Evolutionary conservation across 2,113 vertebrate species (phyloP), one percentile per base, ranked within the genome.

Genomic region (Steatornis caripensis): DNA sequence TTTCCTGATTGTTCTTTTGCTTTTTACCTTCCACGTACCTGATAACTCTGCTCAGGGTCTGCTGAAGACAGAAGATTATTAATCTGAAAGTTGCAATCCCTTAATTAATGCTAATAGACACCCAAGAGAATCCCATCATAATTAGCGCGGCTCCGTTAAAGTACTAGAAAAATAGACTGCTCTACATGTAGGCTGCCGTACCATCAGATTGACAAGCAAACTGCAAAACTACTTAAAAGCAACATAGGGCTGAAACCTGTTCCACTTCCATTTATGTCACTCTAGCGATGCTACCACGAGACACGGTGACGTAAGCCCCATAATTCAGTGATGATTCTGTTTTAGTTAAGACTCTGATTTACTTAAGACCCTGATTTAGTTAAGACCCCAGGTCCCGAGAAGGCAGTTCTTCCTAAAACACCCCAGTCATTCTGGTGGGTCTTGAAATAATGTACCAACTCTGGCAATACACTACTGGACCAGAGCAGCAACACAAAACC

Each of bases 31-130:
- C 41, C 43, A 16, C 6, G 8, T 81, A 75, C 68, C 87, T 86
- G 65, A 49, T 58, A 74, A 83, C 30, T 82, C 65, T 70, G 48
- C 75, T 91, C 48, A 78, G 22, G 55, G 29, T 87, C 64, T 94
- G 43, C 79, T 89, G 51, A 91, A 95, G 58, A 91, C 26, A 79
- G 51, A 60, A 83, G 19, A 93, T 85, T 82, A 89, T 79, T 95
- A 32, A 95, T 77, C 37, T 91, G 54, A 77, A 96, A 96, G 84
- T 70, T 70, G 58, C 74, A 95, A 88, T 51, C 20, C 68, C 60
- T 95, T 91, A 90, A 96, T 97, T 96, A 95, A 95, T 89, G 34
- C 53, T 89, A 85, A 95, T 37, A 94, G 53, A 93, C 49, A 93
- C 80, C 65, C 93, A 90, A 81, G 78, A 86, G 68, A 37, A 82